Base-by-base conservation (phyloP, 2,888 invertebrate species). In the Drosophila subquinaria region DNA sequence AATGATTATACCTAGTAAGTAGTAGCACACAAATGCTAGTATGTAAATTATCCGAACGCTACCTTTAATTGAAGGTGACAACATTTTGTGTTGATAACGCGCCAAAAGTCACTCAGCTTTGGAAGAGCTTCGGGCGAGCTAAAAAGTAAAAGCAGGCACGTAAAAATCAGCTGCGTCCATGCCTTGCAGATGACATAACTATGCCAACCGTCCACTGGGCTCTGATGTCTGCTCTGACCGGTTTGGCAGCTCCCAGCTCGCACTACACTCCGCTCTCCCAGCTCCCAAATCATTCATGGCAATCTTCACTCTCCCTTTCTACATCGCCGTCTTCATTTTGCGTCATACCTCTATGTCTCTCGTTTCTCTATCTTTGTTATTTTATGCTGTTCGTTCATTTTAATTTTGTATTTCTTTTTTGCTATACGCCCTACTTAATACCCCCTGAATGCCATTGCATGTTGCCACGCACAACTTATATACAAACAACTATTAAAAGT, bases 351-450 rank as follows among this genome's bases (percentile, higher is more conserved):
- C 62, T 27, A 53, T 43, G 23, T 27, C 45, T 53, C 40, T 36
- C n/a, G 15, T 6, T 40, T 20, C 27, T 13, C 17, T 23, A 11
- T 27, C 5, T 27, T 42, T 38, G 30, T 45, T 30, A n/a, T 36
- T 52, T 35, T 27, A 33, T 47, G 50, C 27, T 38, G 36, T 56
- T 79, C 67, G 66, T 57, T 72, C 42, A 64, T 68, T 55, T 11
- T 36, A 13, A 20, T 15, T 17, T 15, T 40, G 15, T 40, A 1
- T n/a, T 72, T 52, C 15, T 55, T 67, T 69, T 73, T 71, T 59
- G 68, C 70, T 74, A 66, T 65, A 72, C 85, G 85, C 84, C 88
- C 88, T 70, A 82, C 74, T 74, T 67, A 65, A 68, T 36, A 68
- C 66, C 48, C 61, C 50, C 64, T 73, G 78, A 65, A 73, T 73